Evolutionary conservation across 1,140 invertebrate genomes (phyloP).

Genomic region (Adelges cooleyi): DNA sequence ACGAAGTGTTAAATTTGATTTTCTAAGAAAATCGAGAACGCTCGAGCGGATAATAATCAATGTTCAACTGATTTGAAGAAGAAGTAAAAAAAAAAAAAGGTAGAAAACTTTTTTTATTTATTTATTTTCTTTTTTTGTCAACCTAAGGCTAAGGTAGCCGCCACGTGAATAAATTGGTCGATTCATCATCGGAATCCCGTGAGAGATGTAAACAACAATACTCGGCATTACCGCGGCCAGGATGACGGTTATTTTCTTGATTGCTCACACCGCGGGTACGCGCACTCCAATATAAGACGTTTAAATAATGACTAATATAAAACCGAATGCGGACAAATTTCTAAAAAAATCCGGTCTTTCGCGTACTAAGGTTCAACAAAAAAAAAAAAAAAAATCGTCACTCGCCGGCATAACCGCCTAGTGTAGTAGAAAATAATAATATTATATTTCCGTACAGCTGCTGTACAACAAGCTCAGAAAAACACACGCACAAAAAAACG

Average conservation of each 20-base stretch:
- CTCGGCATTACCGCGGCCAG: slow-evolving; percentile 15
- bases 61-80: not conserved
- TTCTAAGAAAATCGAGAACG: not conserved
- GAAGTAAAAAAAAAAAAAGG: not conserved
- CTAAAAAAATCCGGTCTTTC: not conserved
- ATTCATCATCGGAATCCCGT: slow-evolving; percentile 23
- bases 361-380: too few relatives aligned
- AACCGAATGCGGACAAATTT: not conserved
- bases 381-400: too few relatives aligned
- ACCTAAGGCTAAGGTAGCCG: not conserved
- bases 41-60: not conserved
- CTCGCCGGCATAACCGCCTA: too few relatives aligned
- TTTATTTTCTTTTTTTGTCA: not conserved
- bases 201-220: slow-evolving; percentile 27
- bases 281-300: not conserved
- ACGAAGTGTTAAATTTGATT: slow-evolving; percentile 11
- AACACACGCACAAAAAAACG: too few relatives aligned
- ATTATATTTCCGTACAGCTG: too few relatives aligned
- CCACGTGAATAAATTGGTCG: slow-evolving; percentile 3
- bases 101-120: too few relatives aligned
- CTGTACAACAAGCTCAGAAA: too few relatives aligned
- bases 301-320: not conserved
- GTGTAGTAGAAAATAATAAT: too few relatives aligned
- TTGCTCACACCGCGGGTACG: not conserved
- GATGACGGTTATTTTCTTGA: not conserved